Base-by-base conservation (phyloP, 2,888 invertebrate genomes). In the Timandra comae region DNA sequence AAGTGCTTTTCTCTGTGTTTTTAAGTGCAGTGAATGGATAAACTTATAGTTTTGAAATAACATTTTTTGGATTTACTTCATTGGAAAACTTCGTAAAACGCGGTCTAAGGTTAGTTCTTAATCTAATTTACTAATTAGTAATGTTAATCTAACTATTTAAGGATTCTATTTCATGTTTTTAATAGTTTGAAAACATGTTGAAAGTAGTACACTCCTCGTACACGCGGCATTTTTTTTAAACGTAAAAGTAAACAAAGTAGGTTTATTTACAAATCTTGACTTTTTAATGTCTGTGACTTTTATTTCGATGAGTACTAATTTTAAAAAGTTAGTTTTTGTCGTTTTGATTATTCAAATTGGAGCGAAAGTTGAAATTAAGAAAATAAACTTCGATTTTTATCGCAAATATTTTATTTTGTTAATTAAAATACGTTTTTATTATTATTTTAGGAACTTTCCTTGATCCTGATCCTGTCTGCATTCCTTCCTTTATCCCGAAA, bases 151-250 rank as follows among this genome's bases (percentile, higher is more conserved):
- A 16, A 16, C 16, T 16, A 6, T 16, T n/a, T n/a, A n/a, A n/a
- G n/a, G n/a, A n/a, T n/a, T 1, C 16, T 16, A 3, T 16, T 16
- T 1, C 16, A 16, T 16, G 6, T 5, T 16, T 16, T 5, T 16
- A 6, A 16, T 16, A 6, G 6, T n/a, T 16, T 16, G 6, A 3
- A 6, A 16, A 16, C 16, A 5, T 3, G 16, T 16, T 16, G 47
- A 54, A 64, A 64, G 59, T 61, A 44, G 56, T 47, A 53, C 58
- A 30, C 30, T 11, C 27, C 23, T 20, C 35, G 40, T 41, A 49
- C 51, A 64, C 63, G 63, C 63, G 63, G 63, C 63, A 59, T 51
- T 45, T 57, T 57, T 54, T 56, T 55, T 50, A 32, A 44, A 32
- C 39, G 33, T 35, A 48, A 54, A 59, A 30, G 61, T 64, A 64